Conservation (phyloP, 2,797 vertebrate genomes). For the Myotis myotis region DNA sequence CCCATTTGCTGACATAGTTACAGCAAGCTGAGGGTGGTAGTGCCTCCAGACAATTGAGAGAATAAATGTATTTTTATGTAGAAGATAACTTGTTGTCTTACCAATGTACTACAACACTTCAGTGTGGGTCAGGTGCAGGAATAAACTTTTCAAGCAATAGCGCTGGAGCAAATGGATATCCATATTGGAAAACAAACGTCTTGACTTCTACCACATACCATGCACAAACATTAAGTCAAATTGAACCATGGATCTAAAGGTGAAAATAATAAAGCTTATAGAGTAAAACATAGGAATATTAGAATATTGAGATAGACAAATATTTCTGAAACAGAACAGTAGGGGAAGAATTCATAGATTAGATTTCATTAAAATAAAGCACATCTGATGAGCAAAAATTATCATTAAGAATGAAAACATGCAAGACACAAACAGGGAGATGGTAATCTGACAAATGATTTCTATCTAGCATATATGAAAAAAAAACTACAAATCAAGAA, state of each 20-base stretch:
- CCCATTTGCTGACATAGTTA: neutral
- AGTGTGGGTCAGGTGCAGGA: neutral
- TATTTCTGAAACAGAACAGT: neutral
- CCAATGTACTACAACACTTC: neutral
- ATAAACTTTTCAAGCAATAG: neutral
- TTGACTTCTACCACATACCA: neutral
- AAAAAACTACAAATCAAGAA: neutral
- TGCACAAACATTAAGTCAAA: no score
- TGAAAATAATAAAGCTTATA: neutral
- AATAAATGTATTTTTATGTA: neutral
- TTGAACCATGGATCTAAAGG: no score
- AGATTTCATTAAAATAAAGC: neutral
- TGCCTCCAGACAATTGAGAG: neutral
- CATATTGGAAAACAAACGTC: neutral
- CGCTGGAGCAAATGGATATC: neutral
- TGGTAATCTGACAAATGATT: neutral
- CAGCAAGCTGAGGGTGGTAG: neutral
- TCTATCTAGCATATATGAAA: neutral
- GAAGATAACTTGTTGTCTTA: neutral
- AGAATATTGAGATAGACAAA: neutral
- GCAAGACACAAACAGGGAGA: neutral
- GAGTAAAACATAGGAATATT: neutral
- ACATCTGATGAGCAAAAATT: neutral
- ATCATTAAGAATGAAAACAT: neutral
- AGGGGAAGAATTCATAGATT: neutral